Conservation (phyloP, 2,888 invertebrate species). For the Plagodis pulveraria region DNA sequence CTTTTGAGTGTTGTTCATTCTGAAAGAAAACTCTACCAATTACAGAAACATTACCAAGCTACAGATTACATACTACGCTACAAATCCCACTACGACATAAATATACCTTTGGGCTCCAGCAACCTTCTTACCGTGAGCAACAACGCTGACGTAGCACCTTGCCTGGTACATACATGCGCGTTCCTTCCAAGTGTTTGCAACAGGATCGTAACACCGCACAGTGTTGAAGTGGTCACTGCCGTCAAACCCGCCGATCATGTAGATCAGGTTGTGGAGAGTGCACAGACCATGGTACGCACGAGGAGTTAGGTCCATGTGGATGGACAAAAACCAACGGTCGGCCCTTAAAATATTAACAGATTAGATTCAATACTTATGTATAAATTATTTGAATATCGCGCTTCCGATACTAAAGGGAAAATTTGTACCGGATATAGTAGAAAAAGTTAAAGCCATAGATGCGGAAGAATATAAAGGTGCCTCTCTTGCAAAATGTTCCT, state of each 20-base stretch:
- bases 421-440: too few relatives aligned
- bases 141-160: slow-evolving; percentile 92
- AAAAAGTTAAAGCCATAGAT: too few relatives aligned
- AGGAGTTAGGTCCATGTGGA: slow-evolving; percentile 87
- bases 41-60: too few relatives aligned
- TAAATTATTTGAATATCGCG: not conserved
- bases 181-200: slow-evolving; percentile 89
- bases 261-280: slow-evolving; percentile 88
- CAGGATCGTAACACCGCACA: slow-evolving; percentile 92
- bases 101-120: too few relatives aligned
- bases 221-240: slow-evolving; percentile 91
- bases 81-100: too few relatives aligned
- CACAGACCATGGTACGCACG: slow-evolving; percentile 93
- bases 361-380: too few relatives aligned
- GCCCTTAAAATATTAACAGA: slow-evolving; percentile 74
- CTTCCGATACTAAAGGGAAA: not conserved
- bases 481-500: too few relatives aligned
- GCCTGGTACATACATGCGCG: slow-evolving; percentile 92
- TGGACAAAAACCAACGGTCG: slow-evolving; percentile 90
- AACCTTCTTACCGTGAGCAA: slow-evolving; percentile 81
- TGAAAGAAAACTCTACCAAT: not conserved
- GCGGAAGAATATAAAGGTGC: too few relatives aligned
- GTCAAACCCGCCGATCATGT: slow-evolving; percentile 94
- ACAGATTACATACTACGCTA: too few relatives aligned
- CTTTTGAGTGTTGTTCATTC: too few relatives aligned